phyloP scores from a whole-genome alignment of 92 coral and sea anemone genomes.

The Anthopleura xanthogrammica region DNA sequence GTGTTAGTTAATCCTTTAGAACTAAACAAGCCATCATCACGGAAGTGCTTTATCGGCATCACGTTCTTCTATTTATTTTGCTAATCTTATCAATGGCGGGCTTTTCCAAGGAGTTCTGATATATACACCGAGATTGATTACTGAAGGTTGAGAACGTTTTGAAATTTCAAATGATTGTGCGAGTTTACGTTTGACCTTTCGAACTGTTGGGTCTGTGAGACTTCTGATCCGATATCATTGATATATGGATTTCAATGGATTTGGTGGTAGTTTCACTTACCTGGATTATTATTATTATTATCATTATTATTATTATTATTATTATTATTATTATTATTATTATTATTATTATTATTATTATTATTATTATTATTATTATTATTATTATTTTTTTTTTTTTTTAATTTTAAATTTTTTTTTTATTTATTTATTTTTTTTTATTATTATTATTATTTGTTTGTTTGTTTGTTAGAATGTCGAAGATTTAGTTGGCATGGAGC shows the following conservation, averaged over 20 bases:
- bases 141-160: neutral
- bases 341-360: too few species aligned
- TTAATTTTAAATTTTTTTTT: too few species aligned
- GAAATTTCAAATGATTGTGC: neutral
- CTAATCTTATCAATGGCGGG: neutral
- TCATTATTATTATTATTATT: too few species aligned
- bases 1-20: neutral
- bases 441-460: too few species aligned
- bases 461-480: too few species aligned
- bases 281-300: too few species aligned
- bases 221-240: neutral
- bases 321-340: too few species aligned
- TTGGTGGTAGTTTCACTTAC: too few species aligned
- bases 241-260: neutral
- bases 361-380: too few species aligned
- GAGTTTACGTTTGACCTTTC: too few species aligned
- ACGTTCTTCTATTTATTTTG: neutral
- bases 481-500: neutral
- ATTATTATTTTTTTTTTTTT: too few species aligned
- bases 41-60: neutral
- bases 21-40: slow-evolving; percentile 1
- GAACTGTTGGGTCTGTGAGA: neutral
- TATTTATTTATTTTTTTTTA: too few species aligned
- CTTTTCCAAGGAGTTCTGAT: neutral
- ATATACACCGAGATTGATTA: neutral